Conservation (phyloP, 2,888 invertebrate species). For the Pollenia griseotomentosa region DNA sequence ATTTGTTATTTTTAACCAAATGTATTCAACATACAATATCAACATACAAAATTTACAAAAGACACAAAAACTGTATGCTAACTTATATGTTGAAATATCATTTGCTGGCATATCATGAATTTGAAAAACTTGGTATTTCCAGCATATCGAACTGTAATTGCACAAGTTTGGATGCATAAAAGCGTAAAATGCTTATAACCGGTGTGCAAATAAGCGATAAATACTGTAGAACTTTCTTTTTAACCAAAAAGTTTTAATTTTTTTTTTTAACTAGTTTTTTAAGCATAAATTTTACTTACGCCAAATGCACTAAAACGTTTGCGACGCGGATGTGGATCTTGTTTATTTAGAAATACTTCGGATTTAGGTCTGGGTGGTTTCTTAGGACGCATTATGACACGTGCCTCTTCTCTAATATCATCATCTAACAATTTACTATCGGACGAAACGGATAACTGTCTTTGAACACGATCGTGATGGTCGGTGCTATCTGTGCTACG, state of each 20-base stretch:
- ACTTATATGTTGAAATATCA: too few relatives aligned
- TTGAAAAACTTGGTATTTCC: too few relatives aligned
- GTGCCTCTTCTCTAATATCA: slow-evolving; percentile 94
- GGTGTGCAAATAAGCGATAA: too few relatives aligned
- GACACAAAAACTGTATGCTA: too few relatives aligned
- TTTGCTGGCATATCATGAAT: too few relatives aligned
- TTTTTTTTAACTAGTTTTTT: too few relatives aligned
- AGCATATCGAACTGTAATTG: too few relatives aligned
- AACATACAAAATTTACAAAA: too few relatives aligned
- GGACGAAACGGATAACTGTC: slow-evolving; percentile 95
- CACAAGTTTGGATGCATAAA: too few relatives aligned
- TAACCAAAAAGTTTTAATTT: background rate
- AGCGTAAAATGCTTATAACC: too few relatives aligned
- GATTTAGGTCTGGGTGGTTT: slow-evolving; percentile 98
- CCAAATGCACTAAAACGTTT: slow-evolving; percentile 99
- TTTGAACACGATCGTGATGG: slow-evolving; percentile 93
- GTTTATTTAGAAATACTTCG: slow-evolving; percentile 94
- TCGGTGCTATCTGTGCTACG: slow-evolving; percentile 86
- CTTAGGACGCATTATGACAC: slow-evolving; percentile 94
- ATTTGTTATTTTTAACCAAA: too few relatives aligned
- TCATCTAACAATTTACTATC: slow-evolving; percentile 96
- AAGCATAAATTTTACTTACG: slow-evolving; percentile 86
- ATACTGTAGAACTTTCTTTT: background rate
- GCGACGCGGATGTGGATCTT: slow-evolving; percentile 89
- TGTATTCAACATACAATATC: too few relatives aligned